Evolutionary conservation across 1,140 invertebrate species (phyloP).

Genomic region (Reticulitermes speratus): DNA sequence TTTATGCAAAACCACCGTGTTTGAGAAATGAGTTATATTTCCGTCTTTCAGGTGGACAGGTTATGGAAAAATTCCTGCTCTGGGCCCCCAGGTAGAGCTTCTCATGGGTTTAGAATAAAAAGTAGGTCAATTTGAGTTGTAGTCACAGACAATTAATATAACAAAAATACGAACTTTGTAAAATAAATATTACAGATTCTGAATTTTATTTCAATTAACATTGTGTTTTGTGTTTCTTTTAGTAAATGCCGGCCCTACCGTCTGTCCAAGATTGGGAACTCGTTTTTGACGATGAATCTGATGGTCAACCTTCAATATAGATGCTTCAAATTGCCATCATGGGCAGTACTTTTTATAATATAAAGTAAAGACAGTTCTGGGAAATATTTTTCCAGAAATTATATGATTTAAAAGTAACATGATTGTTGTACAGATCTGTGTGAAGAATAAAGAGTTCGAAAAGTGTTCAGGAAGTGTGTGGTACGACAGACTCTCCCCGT

Average conservation of each 20-base stretch:
- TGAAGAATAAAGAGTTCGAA: not conserved
- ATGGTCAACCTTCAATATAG: not conserved
- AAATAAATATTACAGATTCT: not conserved
- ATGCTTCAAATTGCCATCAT: not conserved
- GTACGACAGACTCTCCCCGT: no score
- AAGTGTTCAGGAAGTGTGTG: not conserved
- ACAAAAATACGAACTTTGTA: not conserved
- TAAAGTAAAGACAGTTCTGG: not conserved
- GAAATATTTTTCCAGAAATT: not conserved
- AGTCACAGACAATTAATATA: no score
- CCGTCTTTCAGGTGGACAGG: no score
- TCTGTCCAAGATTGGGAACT: not conserved
- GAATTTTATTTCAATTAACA: not conserved
- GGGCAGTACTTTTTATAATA: not conserved
- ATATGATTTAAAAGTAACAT: not conserved
- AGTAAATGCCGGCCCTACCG: not conserved
- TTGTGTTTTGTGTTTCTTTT: not conserved
- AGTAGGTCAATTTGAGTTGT: no score
- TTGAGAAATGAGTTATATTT: no score
- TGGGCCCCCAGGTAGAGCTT: no score
- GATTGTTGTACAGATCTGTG: conserved; percentile 1
- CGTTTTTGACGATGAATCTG: not conserved
- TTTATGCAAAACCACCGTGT: no score
- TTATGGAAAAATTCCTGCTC: no score
- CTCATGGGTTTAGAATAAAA: no score